Conservation (phyloP, 1,140 invertebrate species). For the Drosophila funebris region DNA sequence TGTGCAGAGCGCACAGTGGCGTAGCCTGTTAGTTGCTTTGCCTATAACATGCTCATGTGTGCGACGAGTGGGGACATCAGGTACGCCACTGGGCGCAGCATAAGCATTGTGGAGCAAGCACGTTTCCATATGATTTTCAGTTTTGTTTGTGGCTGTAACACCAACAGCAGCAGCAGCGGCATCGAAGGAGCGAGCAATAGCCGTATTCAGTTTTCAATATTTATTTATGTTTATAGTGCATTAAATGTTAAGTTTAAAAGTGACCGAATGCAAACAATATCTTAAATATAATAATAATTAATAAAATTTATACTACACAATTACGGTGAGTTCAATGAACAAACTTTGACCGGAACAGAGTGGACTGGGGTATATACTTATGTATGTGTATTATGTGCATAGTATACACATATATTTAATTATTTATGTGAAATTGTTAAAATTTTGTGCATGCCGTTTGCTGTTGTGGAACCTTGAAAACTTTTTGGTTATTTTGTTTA, state of each 20-base stretch:
- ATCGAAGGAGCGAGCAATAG: slow-evolving; percentile 27
- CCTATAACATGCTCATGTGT: not conserved
- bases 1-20: slow-evolving; percentile 49
- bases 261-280: not conserved
- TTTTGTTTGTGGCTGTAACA: slow-evolving; percentile 59
- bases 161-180: not conserved
- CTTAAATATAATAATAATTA: slow-evolving; percentile 2
- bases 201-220: slow-evolving; percentile 21
- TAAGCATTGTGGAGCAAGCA: slow-evolving; percentile 58
- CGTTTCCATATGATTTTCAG: slow-evolving; percentile 73
- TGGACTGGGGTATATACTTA: not conserved
- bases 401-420: not conserved
- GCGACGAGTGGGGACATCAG: not conserved
- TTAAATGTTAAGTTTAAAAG: slow-evolving; percentile 8
- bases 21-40: not conserved
- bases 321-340: slow-evolving; percentile 1
- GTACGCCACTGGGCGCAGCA: slow-evolving; percentile 43
- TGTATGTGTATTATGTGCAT: not conserved
- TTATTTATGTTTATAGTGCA: slow-evolving; percentile 36
- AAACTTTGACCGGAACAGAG: not conserved
- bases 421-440: slow-evolving; percentile 22
- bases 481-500: slow-evolving; percentile 50
- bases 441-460: slow-evolving; percentile 39
- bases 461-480: slow-evolving; percentile 61
- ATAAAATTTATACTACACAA: not conserved